phyloP scores from a whole-genome alignment of 1,140 invertebrate genomes.

The Carposina sasakii region DNA sequence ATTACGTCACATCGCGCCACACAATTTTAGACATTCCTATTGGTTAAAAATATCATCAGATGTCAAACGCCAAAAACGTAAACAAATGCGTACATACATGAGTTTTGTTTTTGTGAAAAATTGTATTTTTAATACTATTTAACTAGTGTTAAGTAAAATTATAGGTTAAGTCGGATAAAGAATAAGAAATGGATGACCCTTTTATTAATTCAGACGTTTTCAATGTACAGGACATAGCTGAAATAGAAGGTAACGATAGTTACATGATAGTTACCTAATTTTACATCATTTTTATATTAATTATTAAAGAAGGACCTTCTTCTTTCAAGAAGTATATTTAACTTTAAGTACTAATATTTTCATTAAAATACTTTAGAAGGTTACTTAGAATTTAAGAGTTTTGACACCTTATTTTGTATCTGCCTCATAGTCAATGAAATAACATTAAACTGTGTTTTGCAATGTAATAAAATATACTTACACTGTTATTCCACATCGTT shows the following conservation, averaged over 20 bases:
- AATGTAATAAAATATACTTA: too few species aligned
- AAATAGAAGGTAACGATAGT: constrained; percentile 52
- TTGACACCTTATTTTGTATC: too few species aligned
- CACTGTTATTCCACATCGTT: too few species aligned
- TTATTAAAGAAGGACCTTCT: too few species aligned
- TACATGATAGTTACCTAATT: constrained; percentile 14
- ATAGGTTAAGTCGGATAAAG: background rate
- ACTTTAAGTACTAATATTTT: too few species aligned
- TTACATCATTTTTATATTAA: too few species aligned
- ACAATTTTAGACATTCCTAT: constrained; percentile 33
- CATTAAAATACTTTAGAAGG: too few species aligned
- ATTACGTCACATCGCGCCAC: constrained; percentile 61
- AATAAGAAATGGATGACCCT: constrained; percentile 51
- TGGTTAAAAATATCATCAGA: constrained; percentile 40
- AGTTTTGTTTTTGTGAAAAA: constrained; percentile 3
- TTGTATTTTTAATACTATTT: constrained; percentile 10
- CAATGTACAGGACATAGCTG: constrained; percentile 57
- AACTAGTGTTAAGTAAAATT: constrained; percentile 12
- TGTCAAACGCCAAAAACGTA: constrained; percentile 44
- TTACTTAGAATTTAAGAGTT: too few species aligned
- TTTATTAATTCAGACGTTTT: constrained; percentile 57
- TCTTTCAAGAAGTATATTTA: too few species aligned
- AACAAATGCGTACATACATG: constrained; percentile 1
- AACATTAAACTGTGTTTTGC: too few species aligned
- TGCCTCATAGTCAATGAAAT: too few species aligned